Conservation (phyloP, 30 jellyfish, hydroid and myxozoan genomes). For the Aurelia sp. region DNA sequence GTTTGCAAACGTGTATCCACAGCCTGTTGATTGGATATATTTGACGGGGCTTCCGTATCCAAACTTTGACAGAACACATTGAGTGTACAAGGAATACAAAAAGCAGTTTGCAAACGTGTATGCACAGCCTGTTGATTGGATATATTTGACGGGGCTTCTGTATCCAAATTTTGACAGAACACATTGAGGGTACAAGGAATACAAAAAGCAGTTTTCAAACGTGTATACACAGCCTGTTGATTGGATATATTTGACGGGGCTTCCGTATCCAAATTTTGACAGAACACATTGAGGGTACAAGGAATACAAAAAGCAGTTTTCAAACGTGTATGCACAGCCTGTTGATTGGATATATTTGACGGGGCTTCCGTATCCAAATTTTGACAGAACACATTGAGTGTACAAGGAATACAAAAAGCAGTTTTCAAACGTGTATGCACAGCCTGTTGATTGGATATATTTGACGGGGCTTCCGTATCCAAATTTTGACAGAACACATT, state of each 20-base stretch:
- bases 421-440: not conserved
- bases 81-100: not conserved
- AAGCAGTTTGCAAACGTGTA: not conserved
- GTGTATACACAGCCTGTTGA: not conserved
- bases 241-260: too few species aligned
- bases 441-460: too few species aligned
- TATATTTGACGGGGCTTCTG: too few species aligned
- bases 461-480: too few species aligned
- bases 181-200: not conserved
- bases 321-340: not conserved
- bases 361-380: too few species aligned
- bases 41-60: too few species aligned
- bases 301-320: not conserved
- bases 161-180: not conserved
- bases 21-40: too few species aligned
- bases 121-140: not conserved
- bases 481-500: not conserved
- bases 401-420: not conserved
- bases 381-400: not conserved
- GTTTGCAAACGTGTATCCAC: not conserved
- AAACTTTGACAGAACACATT: not conserved
- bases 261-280: too few species aligned
- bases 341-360: too few species aligned
- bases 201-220: not conserved
- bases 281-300: not conserved